These are phyloP conservation scores for Diadumene lineata DNA, from an alignment of 92 coral and sea anemone species.

Conservation along the genomic window DNA sequence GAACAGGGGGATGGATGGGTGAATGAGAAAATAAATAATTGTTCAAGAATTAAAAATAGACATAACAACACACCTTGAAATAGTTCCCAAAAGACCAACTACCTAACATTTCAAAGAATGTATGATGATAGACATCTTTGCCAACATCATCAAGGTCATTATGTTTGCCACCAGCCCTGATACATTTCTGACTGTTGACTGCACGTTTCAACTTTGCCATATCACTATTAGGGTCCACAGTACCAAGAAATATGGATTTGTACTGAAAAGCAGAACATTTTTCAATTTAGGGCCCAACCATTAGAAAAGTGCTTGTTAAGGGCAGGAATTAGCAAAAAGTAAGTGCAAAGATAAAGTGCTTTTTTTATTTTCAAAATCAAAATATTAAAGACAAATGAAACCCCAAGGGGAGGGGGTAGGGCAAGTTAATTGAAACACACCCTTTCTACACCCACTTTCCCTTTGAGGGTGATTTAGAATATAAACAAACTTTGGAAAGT, in stretches of 20 bases:
- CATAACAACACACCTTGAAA: constrained; percentile 69
- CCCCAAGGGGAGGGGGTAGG: neutral
- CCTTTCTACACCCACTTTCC: neutral
- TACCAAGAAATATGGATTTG: constrained; percentile 89
- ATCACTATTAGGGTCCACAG: constrained; percentile 96
- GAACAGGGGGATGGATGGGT: no score
- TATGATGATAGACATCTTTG: constrained; percentile 97
- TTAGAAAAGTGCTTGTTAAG: no score
- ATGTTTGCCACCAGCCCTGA: constrained; percentile 95
- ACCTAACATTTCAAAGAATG: constrained; percentile 98
- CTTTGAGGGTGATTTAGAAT: neutral
- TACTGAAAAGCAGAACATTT: no score
- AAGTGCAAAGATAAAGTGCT: no score
- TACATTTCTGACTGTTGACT: constrained; percentile 91
- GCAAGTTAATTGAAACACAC: neutral
- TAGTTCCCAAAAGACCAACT: constrained; percentile 99
- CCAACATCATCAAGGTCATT: constrained; percentile 97
- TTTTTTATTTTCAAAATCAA: no score
- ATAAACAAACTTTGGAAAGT: no score
- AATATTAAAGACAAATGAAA: neutral
- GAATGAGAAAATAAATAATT: no score
- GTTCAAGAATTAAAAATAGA: neutral
- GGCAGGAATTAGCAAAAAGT: no score
- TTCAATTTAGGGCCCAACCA: no score
- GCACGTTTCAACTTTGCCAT: constrained; percentile 86